Evolutionary conservation across 1,140 invertebrate genomes (phyloP).

Genomic region (Pseudomyrmex cubaensis): DNA sequence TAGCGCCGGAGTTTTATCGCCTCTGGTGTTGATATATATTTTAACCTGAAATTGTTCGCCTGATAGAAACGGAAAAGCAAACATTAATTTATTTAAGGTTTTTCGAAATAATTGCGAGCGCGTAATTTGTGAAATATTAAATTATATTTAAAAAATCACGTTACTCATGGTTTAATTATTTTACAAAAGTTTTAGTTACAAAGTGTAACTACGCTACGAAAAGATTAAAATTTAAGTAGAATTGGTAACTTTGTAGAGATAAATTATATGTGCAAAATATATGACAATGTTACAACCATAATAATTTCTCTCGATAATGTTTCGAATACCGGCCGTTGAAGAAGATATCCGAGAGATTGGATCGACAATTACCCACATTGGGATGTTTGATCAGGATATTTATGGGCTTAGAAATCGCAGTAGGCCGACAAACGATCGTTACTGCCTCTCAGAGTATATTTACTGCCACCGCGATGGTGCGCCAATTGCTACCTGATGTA

Average conservation of each 20-base stretch:
- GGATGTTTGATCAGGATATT: conserved; percentile 62
- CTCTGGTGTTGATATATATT: background rate
- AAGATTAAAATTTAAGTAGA: background rate
- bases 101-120: too few species aligned
- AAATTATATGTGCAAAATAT: conserved; percentile 30
- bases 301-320: conserved; percentile 56
- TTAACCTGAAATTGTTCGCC: background rate
- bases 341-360: conserved; percentile 56
- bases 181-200: background rate
- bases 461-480: conserved; percentile 36
- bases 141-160: background rate
- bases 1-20: background rate
- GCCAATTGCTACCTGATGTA: conserved; percentile 42
- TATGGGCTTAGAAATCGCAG: conserved; percentile 67
- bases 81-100: background rate
- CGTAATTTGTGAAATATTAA: background rate
- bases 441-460: conserved; percentile 68
- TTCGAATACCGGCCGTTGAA: conserved; percentile 49
- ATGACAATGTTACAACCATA: conserved; percentile 1
- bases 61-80: background rate
- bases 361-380: conserved; percentile 63
- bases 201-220: background rate
- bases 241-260: background rate
- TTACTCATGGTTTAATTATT: background rate
- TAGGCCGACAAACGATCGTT: conserved; percentile 71